Conservation (phyloP, 92 coral and sea anemone genomes). For the Epizoanthus ramosus region DNA sequence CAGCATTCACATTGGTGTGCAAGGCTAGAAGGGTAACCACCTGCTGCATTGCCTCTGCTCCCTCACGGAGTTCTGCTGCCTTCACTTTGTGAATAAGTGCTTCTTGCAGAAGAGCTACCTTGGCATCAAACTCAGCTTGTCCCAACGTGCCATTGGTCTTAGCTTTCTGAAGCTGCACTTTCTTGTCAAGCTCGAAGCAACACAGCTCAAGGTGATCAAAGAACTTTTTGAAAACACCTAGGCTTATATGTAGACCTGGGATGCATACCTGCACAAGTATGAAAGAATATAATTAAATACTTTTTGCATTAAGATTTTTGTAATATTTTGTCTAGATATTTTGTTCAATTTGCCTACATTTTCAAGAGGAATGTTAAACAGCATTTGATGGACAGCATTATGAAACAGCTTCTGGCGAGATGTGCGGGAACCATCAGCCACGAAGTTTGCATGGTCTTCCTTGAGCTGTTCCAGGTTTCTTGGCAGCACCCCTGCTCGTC, state of each 20-base stretch:
- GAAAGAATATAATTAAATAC: background rate
- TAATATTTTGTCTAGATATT: too few species aligned
- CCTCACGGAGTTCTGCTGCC: constrained; percentile 6
- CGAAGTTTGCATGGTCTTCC: constrained; percentile 3
- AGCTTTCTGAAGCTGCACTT: constrained; percentile 3
- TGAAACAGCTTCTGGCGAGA: constrained; percentile 11
- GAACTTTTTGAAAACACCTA: constrained; percentile 16
- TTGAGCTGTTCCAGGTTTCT: constrained; percentile 12
- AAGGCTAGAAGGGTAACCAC: background rate
- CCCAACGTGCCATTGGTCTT: background rate
- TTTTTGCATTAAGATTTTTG: too few species aligned
- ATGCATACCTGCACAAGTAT: constrained; percentile 16
- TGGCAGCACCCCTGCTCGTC: background rate
- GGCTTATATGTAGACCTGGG: constrained; percentile 8
- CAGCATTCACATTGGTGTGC: background rate
- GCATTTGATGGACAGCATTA: constrained; percentile 11
- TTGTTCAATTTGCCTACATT: background rate
- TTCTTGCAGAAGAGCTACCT: background rate
- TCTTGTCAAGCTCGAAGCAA: constrained; percentile 14
- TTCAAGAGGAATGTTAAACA: constrained; percentile 5
- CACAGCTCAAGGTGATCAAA: background rate
- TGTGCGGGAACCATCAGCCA: constrained; percentile 8
- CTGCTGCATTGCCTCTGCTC: background rate
- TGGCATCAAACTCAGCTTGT: background rate
- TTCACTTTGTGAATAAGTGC: background rate